A percentile compares a stretch with the other conserved stretches of the same genome.
Evolutionary conservation across 2,888 invertebrate genomes (phyloP).

Genomic region (Scelioninae gen. 2): DNA sequence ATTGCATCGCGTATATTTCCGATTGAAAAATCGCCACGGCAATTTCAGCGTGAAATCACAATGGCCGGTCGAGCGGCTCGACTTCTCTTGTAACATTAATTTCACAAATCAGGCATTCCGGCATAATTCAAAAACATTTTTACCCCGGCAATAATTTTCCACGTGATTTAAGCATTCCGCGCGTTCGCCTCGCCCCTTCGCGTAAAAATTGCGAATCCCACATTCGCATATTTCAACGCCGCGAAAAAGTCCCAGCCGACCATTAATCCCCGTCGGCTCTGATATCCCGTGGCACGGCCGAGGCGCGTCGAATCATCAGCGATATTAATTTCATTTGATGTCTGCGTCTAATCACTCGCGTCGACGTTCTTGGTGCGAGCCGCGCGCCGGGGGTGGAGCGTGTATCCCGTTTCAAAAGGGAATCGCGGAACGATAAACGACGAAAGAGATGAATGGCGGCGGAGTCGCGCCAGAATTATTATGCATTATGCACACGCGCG

Average conservation of each 20-base stretch:
- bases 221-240: constrained; percentile 45
- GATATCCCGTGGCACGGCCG: constrained; percentile 24
- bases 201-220: constrained; percentile 33
- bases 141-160: too few species aligned
- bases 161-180: constrained; percentile 39
- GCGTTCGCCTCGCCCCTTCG: too few species aligned
- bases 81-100: too few species aligned
- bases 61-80: too few species aligned
- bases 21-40: too few species aligned
- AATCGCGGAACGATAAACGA: constrained; percentile 52
- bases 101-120: too few species aligned
- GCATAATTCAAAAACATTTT: too few species aligned
- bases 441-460: constrained; percentile 48
- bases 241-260: constrained; percentile 31
- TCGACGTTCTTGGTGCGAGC: constrained; percentile 27
- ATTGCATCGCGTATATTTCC: too few species aligned
- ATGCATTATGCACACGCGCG: constrained; percentile 41
- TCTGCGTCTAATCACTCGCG: constrained; percentile 50
- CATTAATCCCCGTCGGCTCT: constrained; percentile 43
- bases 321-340: constrained; percentile 54
- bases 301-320: constrained; percentile 43
- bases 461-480: constrained; percentile 42
- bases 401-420: constrained; percentile 44
- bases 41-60: too few species aligned
- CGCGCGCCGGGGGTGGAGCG: constrained; percentile 24